These are phyloP conservation scores for Morpho achilles DNA, from an alignment of 2,888 invertebrate genomes.

Conservation along the genomic window DNA sequence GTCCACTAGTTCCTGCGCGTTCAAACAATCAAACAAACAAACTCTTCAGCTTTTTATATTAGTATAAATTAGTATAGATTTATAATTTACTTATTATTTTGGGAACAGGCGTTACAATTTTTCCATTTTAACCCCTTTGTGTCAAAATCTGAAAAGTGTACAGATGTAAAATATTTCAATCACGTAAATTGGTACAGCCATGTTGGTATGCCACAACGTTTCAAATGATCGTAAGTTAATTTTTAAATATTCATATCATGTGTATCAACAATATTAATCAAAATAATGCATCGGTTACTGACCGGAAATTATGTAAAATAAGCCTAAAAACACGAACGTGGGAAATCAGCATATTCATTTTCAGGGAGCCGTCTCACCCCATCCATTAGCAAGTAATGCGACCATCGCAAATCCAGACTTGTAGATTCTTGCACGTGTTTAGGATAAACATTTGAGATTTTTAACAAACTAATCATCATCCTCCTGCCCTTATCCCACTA, in stretches of 20 bases:
- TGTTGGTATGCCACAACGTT: constrained; percentile 6
- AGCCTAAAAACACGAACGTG: constrained; percentile 62
- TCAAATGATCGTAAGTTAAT: constrained; percentile 18
- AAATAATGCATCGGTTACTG: constrained; percentile 60
- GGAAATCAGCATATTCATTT: constrained; percentile 72
- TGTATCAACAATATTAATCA: constrained; percentile 38
- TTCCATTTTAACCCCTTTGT: no score
- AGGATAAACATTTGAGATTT: constrained; percentile 46
- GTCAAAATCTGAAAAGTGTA: not conserved
- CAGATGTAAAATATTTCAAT: constrained; percentile 17
- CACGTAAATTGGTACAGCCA: constrained; percentile 13
- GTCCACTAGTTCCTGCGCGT: no score
- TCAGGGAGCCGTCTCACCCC: constrained; percentile 53
- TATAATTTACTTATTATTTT: no score
- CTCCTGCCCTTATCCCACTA: no score
- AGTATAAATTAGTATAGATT: no score
- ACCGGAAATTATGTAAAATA: constrained; percentile 73
- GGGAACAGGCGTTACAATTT: no score
- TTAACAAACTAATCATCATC: constrained; percentile 31
- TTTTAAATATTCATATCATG: constrained; percentile 16
- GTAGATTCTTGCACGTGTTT: constrained; percentile 58
- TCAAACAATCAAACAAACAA: no score
- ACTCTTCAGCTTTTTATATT: no score
- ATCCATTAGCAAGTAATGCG: constrained; percentile 67
- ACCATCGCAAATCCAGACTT: constrained; percentile 56